These are phyloP conservation scores for Irena cyanogastra DNA, from an alignment of 2,113 vertebrate species.

Conservation along the genomic window DNA sequence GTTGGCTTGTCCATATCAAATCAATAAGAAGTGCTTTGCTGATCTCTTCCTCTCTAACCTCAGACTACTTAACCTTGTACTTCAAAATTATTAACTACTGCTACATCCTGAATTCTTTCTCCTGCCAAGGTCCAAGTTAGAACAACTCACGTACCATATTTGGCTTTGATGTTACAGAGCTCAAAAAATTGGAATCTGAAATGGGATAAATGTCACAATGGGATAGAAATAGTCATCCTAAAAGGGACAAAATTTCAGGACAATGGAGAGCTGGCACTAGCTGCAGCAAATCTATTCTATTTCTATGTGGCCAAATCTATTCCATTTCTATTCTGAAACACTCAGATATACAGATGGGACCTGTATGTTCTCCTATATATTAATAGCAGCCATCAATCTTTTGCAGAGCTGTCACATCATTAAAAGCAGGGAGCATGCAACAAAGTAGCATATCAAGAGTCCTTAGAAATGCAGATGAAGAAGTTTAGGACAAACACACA, in stretches of 20 bases:
- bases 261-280: background rate
- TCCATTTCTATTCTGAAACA: background rate
- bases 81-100: background rate
- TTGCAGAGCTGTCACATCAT: background rate
- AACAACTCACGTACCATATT: background rate
- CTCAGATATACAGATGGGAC: background rate
- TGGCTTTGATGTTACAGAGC: background rate
- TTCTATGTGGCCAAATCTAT: background rate
- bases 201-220: background rate
- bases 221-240: background rate
- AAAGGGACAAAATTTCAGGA: background rate
- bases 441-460: background rate
- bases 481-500: background rate
- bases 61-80: background rate
- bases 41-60: background rate
- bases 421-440: background rate
- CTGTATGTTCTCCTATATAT: background rate
- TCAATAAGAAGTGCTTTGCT: background rate
- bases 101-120: background rate
- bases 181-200: background rate
- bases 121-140: background rate
- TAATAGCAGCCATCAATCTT: background rate
- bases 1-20: background rate
- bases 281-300: background rate
- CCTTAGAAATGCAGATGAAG: background rate